Conservation (phyloP, 2,113 vertebrate species). For the Bucco capensis region DNA sequence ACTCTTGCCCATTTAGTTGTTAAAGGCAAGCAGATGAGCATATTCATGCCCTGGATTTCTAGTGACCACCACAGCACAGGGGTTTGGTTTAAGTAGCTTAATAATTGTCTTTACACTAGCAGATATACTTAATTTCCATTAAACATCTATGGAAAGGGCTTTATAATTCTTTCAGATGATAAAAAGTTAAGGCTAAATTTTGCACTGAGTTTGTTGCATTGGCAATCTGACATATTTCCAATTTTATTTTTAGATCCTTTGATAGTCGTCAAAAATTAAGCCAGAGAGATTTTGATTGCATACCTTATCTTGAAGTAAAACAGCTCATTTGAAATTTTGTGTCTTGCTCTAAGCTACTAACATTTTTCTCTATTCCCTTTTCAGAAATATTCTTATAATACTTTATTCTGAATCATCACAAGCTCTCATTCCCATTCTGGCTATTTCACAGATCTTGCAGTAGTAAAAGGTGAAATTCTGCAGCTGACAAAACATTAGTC, state of each 20-base stretch:
- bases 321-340: neutral
- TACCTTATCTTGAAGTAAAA: neutral
- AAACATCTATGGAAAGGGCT: neutral
- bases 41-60: neutral
- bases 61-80: neutral
- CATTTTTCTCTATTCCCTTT: neutral
- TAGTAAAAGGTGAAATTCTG: slow-evolving; percentile 3
- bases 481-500: slow-evolving; percentile 36
- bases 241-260: neutral
- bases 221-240: neutral
- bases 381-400: neutral
- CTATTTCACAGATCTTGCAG: slow-evolving; percentile 27
- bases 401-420: neutral
- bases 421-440: neutral
- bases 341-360: neutral
- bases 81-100: neutral
- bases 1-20: neutral
- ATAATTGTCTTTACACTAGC: neutral
- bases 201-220: neutral
- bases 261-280: neutral
- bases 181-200: neutral
- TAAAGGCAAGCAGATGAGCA: neutral
- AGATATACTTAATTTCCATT: neutral
- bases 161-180: neutral
- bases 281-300: neutral